A percentile compares a stretch with the other conserved stretches of the same genome.
Evolutionary conservation across 2,888 invertebrate species (phyloP).

Genomic region (Dione vanillae): DNA sequence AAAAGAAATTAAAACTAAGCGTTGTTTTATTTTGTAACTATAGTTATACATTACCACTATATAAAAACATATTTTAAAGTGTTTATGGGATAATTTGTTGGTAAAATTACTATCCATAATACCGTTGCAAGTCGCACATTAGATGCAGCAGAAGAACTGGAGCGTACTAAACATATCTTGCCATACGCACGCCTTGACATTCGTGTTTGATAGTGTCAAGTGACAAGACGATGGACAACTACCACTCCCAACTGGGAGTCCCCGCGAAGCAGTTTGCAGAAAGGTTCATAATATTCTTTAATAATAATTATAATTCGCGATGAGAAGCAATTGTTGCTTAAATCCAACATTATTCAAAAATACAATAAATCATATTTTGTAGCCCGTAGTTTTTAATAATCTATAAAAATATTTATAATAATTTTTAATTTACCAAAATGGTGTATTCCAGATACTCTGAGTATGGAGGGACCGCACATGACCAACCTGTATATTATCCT

Average conservation of each 20-base stretch:
- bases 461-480: slow-evolving; percentile 63
- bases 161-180: slow-evolving; percentile 61
- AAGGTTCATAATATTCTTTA: slow-evolving; percentile 59
- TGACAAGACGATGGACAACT: slow-evolving; percentile 68
- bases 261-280: slow-evolving; percentile 68
- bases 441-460: slow-evolving; percentile 67
- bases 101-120: slow-evolving; percentile 46
- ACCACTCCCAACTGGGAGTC: slow-evolving; percentile 69
- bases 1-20: slow-evolving; percentile 55
- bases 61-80: background rate
- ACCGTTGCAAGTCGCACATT: slow-evolving; percentile 63
- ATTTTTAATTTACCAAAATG: no score
- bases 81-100: slow-evolving; percentile 38
- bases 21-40: slow-evolving; percentile 31
- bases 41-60: no score
- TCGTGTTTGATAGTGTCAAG: slow-evolving; percentile 55
- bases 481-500: slow-evolving; percentile 68
- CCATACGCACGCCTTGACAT: slow-evolving; percentile 63
- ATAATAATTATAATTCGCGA: background rate
- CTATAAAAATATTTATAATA: no score
- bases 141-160: slow-evolving; percentile 57
- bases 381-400: no score
- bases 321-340: background rate
- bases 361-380: no score
- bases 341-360: background rate